These are phyloP conservation scores for Cherax quadricarinatus DNA, from an alignment of 1,140 invertebrate species.

Conservation along the genomic window DNA sequence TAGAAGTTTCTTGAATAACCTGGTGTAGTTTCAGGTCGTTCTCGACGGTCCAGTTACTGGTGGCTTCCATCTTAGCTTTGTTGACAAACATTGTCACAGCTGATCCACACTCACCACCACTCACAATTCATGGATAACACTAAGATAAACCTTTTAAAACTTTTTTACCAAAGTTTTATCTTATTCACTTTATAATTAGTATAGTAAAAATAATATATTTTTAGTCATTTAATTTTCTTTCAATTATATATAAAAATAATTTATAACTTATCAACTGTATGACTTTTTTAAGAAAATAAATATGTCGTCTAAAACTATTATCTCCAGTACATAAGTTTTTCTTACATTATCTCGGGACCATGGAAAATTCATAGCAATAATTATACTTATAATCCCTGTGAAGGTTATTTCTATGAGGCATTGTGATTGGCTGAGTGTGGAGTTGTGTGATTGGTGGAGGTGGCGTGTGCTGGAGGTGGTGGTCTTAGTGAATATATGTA, in stretches of 20 bases:
- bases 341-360: no score
- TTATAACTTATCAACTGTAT: no score
- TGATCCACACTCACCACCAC: background rate
- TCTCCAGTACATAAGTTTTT: no score
- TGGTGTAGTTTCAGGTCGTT: background rate
- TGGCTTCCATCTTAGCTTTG: slow-evolving; percentile 33
- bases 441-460: background rate
- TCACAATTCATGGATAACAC: background rate
- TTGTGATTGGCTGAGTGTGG: background rate
- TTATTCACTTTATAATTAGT: no score
- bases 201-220: no score
- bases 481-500: no score
- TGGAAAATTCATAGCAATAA: background rate
- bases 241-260: no score
- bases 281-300: no score
- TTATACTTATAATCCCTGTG: background rate
- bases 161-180: no score
- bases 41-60: slow-evolving; percentile 24
- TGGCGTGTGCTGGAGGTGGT: background rate
- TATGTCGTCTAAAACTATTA: no score
- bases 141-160: no score
- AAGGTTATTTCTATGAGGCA: background rate
- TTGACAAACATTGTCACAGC: background rate
- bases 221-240: no score
- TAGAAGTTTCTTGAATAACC: slow-evolving; percentile 35